A percentile compares a stretch with the other conserved stretches of the same genome.
phyloP scores from a whole-genome alignment of 2,888 invertebrate genomes.

The Polylopha cassiicola region DNA sequence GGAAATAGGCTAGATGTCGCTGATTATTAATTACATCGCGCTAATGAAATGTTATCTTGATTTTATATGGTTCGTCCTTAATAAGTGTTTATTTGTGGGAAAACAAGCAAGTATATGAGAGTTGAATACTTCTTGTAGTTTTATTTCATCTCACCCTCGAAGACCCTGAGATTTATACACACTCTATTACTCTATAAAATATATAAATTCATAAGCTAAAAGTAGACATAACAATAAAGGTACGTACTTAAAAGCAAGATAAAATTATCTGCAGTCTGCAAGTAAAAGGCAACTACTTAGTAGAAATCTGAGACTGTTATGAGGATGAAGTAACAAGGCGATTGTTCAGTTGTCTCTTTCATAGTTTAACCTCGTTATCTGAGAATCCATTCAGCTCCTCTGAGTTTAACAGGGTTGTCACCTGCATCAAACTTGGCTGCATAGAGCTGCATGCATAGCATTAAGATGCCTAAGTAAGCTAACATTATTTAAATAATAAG shows the following conservation, averaged over 20 bases:
- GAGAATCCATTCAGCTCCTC: slow-evolving; percentile 11
- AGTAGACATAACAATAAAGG: no score
- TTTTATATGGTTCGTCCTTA: no score
- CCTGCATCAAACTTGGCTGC: neutral
- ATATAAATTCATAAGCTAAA: slow-evolving; percentile 3
- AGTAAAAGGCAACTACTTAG: no score
- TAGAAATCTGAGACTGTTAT: slow-evolving; percentile 6
- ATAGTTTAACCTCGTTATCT: slow-evolving; percentile 16
- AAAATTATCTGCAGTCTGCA: slow-evolving; percentile 8
- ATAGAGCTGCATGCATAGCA: neutral
- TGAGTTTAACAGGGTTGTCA: slow-evolving; percentile 12
- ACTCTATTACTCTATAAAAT: no score
- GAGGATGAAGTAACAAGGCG: slow-evolving; percentile 9
- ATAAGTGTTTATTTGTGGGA: no score
- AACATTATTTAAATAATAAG: neutral
- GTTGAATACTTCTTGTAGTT: no score
- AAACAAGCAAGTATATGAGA: no score
- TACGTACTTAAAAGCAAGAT: neutral
- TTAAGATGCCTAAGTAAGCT: neutral
- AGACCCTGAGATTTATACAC: no score
- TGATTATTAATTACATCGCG: no score
- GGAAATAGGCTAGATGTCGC: no score
- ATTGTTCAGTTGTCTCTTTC: slow-evolving; percentile 8
- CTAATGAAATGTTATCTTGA: no score
- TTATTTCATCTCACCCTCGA: no score